Base-by-base conservation (phyloP, 2,888 invertebrate genomes). In the Caradrina kadenii region DNA sequence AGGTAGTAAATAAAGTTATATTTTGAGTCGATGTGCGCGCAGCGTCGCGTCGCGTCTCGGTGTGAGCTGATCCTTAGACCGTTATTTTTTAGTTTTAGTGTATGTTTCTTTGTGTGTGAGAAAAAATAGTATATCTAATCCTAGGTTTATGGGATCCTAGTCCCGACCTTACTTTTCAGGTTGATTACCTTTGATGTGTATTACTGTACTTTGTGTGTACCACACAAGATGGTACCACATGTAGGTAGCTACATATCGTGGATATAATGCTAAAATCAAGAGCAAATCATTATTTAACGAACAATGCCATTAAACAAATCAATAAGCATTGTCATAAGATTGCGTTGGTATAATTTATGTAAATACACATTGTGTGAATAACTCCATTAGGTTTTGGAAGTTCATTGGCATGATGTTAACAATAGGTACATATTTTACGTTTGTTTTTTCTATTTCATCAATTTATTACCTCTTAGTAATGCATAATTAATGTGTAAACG, bases 321-420 rank as follows among this genome's bases (percentile, higher is more conserved):
- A 59, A 59, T 65, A 54, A 54, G n/a, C 48, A 48, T 71, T 71
- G 53, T 22, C 48, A 58, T 69, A 48, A 26, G 13, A 39, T 8
- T 31, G 15, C 59, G n/a, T 49, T 19, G 10, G 13, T 10, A 64
- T 59, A 48, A 53, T 71, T 21, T 72, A 73, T 72, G 35, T 56
- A 52, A 67, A 45, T 42, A 42, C 11, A 21, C 4, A 50, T 49
- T 45, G 11, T 22, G 15, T 31, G 13, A 0, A 22, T 35, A 7
- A 17, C 31, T 10, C 31, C 35, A 11, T 19, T 2, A 55, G 15
- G 58, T 53, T 54, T 22, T 26, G 15, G 15, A 49, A 62, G 73
- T 73, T 73, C 73, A 73, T 42, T 73, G 73, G 10, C 73, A 45
- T 63, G 56, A 0, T 39, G 61, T 19, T 50, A 13, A 42, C 19